Evolutionary conservation across 2,113 vertebrate species (phyloP).

Genomic region (Trichechus manatus): DNA sequence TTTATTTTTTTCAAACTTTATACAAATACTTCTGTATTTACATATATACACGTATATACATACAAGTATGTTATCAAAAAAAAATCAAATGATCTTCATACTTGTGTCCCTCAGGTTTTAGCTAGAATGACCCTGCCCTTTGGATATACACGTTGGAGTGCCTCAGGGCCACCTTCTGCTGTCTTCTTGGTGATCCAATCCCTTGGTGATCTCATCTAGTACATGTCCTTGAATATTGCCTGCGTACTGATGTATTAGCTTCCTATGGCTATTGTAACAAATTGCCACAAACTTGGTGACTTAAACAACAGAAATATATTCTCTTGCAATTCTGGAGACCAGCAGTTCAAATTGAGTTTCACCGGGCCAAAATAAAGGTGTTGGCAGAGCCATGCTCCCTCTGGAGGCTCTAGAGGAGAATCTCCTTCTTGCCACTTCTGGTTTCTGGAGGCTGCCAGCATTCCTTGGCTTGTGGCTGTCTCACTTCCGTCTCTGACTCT

Average conservation of each 20-base stretch:
- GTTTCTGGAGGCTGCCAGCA: accelerated
- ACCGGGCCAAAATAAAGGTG: neutral
- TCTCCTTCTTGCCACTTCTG: neutral
- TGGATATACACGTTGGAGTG: neutral
- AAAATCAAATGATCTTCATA: neutral
- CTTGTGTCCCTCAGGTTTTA: neutral
- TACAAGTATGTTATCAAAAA: neutral
- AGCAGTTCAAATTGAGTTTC: neutral
- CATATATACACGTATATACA: neutral
- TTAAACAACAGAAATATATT: neutral
- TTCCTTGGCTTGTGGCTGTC: neutral
- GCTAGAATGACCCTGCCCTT: neutral
- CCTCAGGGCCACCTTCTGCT: neutral
- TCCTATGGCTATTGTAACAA: neutral
- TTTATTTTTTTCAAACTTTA: neutral
- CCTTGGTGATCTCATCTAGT: neutral
- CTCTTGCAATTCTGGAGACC: neutral
- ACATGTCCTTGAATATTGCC: neutral
- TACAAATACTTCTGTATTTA: neutral
- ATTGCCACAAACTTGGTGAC: neutral
- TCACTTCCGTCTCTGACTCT: neutral
- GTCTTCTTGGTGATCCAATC: neutral
- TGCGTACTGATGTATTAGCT: neutral
- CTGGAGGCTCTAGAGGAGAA: accelerated
- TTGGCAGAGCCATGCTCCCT: neutral